Conservation (phyloP, 2,797 vertebrate genomes). For the Falco naumanni region DNA sequence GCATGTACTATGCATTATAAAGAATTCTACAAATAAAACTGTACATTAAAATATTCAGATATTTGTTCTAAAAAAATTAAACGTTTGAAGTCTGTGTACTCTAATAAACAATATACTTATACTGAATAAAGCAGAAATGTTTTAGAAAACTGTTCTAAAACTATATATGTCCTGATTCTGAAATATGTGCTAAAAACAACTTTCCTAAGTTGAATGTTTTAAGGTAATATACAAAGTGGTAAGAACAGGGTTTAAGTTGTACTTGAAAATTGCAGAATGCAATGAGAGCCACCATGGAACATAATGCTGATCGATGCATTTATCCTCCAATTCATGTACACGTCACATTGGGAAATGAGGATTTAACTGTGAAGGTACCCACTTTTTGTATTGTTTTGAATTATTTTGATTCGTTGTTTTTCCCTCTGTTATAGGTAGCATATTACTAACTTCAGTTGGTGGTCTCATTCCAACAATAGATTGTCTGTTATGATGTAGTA, state of each 20-base stretch:
- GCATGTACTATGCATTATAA: neutral
- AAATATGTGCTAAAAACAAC: neutral
- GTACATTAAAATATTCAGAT: neutral
- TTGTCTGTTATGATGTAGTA: neutral
- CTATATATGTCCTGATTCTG: neutral
- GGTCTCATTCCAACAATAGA: neutral
- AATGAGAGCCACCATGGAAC: conserved; percentile 98
- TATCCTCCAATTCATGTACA: conserved; percentile 88
- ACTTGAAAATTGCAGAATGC: conserved; percentile 86
- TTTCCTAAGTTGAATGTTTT: neutral
- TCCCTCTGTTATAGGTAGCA: neutral
- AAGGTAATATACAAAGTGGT: neutral
- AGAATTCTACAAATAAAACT: neutral
- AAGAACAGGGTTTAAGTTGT: neutral
- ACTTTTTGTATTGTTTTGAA: neutral
- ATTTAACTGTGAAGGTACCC: conserved; percentile 93
- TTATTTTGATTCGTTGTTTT: neutral
- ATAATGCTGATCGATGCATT: conserved; percentile 84
- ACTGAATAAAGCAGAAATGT: neutral
- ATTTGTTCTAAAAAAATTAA: neutral
- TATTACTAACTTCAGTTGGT: neutral
- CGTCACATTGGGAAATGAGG: conserved; percentile 88
- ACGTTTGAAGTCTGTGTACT: neutral
- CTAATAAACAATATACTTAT: neutral
- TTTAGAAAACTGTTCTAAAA: neutral